A percentile compares a stretch with the other conserved stretches of the same genome.
Evolutionary conservation across 2,113 vertebrate species (phyloP).

Genomic region (Stegostoma tigrinum): DNA sequence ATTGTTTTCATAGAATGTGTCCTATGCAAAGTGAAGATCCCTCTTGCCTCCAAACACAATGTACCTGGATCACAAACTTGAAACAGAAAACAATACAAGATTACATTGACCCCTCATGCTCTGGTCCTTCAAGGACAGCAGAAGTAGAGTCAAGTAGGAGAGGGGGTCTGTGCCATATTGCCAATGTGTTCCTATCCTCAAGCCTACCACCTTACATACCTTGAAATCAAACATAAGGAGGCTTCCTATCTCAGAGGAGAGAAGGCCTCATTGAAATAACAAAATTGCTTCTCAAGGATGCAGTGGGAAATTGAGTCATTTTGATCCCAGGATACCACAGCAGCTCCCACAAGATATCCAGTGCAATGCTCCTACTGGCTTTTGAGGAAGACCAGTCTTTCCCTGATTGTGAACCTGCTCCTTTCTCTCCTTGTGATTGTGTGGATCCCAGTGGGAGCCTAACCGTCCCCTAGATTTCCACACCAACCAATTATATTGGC

Average conservation of each 20-base stretch:
- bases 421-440: not conserved
- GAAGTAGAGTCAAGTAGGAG: not conserved
- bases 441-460: not conserved
- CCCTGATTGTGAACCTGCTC: not conserved
- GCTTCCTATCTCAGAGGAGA: not conserved
- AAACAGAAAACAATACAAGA: not conserved
- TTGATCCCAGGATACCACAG: not conserved
- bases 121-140: not conserved
- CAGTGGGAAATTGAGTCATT: not conserved
- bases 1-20: not conserved
- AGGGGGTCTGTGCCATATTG: not conserved
- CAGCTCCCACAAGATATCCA: too few species aligned
- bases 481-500: not conserved
- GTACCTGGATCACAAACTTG: not conserved
- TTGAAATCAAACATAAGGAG: not conserved
- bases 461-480: not conserved
- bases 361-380: not conserved
- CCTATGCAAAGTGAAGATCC: not conserved
- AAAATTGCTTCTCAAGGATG: not conserved
- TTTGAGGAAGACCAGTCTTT: not conserved
- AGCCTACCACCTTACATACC: not conserved
- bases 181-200: not conserved
- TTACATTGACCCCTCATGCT: not conserved
- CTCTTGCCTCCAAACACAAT: not conserved
- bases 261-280: not conserved